Base-by-base conservation (phyloP, 1,140 invertebrate species). In the Patella vulgata region DNA sequence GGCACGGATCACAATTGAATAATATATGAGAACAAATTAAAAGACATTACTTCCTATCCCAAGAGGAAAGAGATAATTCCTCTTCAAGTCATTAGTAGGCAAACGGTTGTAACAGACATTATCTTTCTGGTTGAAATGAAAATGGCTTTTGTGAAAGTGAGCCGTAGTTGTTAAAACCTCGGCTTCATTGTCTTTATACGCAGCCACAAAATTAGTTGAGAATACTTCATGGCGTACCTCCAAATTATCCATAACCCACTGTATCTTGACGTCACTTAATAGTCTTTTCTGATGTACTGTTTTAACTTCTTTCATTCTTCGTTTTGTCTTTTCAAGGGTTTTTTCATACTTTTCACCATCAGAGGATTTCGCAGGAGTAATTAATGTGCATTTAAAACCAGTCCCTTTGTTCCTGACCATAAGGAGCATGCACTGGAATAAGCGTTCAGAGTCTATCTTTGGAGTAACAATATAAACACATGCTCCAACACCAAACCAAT, bases 341-440 rank as follows among this genome's bases (percentile, higher is more conserved):
- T 65, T 60, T 25, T 57, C 40, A 31, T 77, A 78, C 50, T 74
- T 72, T 25, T 75, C 70, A 28, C 71, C 71, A 44, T 74, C 66
- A 30, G 63, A 40, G 43, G 66, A 63, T 42, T 76, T 77, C 21
- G 66, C 66, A 25, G 75, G 71, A 5, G 75, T 73, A 3, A 77
- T 68, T 25, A 77, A 48, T 12, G 73, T 74, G 44, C 57, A 8
- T 40, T 65, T 58, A 60, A 78, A 80, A 0, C 75, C 79, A 33
- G 79, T 78, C 19, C 79, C 79, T 68, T 79, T 80, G 60, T 80
- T 81, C n/a, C 74, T 56, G 21, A 81, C 74, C 79, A 81, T 81
- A 8, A 81, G 57, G 27, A 81, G 59, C 51, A 77, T 73, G 17
- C 80, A 62, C 28, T 74, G 70, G 54, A 79, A 75, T 14, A 81